Evolutionary conservation across 2,888 invertebrate genomes (phyloP).

Genomic region (Agriotes lineatus): DNA sequence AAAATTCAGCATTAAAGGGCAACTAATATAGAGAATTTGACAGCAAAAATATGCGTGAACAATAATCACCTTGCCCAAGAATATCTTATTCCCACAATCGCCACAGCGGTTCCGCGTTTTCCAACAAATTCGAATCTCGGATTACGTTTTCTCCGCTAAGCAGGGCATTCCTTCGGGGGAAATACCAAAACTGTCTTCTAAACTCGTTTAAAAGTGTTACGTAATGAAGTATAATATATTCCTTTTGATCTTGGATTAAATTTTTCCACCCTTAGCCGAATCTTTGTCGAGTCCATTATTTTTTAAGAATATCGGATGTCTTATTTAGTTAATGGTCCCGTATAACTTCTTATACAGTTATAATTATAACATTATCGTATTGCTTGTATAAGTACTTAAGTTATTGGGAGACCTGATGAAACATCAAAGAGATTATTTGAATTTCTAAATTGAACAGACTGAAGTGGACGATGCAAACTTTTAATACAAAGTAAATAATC

Average conservation of each 20-base stretch:
- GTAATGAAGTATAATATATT: constrained; percentile 38
- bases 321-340: constrained; percentile 35
- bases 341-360: constrained; percentile 31
- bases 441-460: background rate
- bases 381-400: constrained; percentile 30
- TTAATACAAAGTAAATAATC: background rate
- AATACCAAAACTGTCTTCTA: constrained; percentile 18
- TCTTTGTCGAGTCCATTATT: constrained; percentile 38
- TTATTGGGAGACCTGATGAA: constrained; percentile 13
- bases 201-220: constrained; percentile 31
- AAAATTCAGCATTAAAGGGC: constrained; percentile 23
- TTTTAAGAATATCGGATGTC: constrained; percentile 44
- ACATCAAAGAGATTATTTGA: constrained; percentile 7
- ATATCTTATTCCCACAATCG: too few species aligned
- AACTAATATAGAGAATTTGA: background rate
- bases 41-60: background rate
- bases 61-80: background rate
- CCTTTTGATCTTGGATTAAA: constrained; percentile 45
- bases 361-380: constrained; percentile 34
- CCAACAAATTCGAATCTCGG: too few species aligned
- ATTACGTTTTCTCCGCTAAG: constrained; percentile 6
- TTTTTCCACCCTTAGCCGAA: constrained; percentile 40
- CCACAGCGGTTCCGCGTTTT: too few species aligned
- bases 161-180: background rate
- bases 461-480: background rate